These are phyloP conservation scores for Ophioninae sp. DNA, from an alignment of 2,888 invertebrate genomes.

Conservation along the genomic window DNA sequence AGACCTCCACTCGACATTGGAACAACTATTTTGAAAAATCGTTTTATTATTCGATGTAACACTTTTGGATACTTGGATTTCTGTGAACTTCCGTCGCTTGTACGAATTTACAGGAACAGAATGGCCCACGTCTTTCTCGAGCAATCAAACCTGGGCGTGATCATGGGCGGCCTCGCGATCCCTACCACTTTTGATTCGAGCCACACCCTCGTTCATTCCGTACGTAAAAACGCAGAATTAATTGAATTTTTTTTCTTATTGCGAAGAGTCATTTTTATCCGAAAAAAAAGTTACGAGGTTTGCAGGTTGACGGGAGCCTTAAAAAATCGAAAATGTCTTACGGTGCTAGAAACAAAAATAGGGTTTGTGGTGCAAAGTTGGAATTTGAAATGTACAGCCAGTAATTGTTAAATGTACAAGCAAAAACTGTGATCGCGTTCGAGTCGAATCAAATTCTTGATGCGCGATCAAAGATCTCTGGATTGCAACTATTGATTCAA, in stretches of 20 bases:
- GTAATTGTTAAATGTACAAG: neutral
- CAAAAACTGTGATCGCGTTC: constrained; percentile 38
- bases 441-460: constrained; percentile 66
- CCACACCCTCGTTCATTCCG: constrained; percentile 42
- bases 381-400: constrained; percentile 3
- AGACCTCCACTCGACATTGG: too few species aligned
- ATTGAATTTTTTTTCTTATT: too few species aligned
- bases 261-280: neutral
- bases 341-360: neutral
- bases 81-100: neutral
- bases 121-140: constrained; percentile 52
- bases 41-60: too few species aligned
- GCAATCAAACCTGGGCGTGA: constrained; percentile 70
- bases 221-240: neutral
- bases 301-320: neutral
- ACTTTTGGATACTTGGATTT: neutral
- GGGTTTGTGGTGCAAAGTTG: too few species aligned
- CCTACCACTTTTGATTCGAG: constrained; percentile 65
- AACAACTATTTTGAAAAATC: too few species aligned
- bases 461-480: too few species aligned
- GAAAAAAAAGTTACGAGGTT: neutral
- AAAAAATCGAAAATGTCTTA: neutral
- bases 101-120: neutral
- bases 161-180: constrained; percentile 67
- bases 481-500: too few species aligned